Evolutionary conservation across 2,113 vertebrate genomes (phyloP).

Genomic region (Serranochromis macrocephalus): DNA sequence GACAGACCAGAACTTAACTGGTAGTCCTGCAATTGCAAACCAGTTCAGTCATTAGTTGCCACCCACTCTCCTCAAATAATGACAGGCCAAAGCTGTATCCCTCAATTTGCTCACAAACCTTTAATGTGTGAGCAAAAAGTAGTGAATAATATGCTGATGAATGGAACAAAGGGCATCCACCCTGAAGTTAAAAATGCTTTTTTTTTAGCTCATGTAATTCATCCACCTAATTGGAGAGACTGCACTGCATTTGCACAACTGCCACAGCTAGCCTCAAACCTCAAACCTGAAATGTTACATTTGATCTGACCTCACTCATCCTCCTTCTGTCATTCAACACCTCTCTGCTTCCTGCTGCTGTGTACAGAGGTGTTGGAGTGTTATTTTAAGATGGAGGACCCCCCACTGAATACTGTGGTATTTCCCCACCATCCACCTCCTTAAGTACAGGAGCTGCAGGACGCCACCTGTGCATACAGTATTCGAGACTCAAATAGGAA

Average conservation of each 20-base stretch:
- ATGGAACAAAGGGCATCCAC: conserved; percentile 39
- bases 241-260: background rate
- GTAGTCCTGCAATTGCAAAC: background rate
- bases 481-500: background rate
- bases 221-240: conserved; percentile 4
- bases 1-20: background rate
- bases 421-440: background rate
- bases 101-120: conserved; percentile 26
- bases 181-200: conserved; percentile 25
- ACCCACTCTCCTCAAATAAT: conserved; percentile 43
- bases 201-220: conserved; percentile 51
- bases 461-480: conserved; percentile 46
- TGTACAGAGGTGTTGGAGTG: conserved; percentile 13
- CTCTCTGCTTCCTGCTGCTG: background rate
- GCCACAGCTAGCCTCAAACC: conserved; percentile 30
- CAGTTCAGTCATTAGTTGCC: background rate
- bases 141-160: conserved; percentile 34
- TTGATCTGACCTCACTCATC: conserved; percentile 11
- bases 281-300: conserved; percentile 19
- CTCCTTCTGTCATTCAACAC: conserved; percentile 20
- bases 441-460: background rate
- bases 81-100: conserved; percentile 18
- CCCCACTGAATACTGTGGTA: background rate
- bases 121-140: conserved; percentile 31
- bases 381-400: conserved; percentile 30